Percentiles rank a stretch among this genome's conserved stretches.
phyloP scores from a whole-genome alignment of 2,888 invertebrate species.

The Pheosia tremula region DNA sequence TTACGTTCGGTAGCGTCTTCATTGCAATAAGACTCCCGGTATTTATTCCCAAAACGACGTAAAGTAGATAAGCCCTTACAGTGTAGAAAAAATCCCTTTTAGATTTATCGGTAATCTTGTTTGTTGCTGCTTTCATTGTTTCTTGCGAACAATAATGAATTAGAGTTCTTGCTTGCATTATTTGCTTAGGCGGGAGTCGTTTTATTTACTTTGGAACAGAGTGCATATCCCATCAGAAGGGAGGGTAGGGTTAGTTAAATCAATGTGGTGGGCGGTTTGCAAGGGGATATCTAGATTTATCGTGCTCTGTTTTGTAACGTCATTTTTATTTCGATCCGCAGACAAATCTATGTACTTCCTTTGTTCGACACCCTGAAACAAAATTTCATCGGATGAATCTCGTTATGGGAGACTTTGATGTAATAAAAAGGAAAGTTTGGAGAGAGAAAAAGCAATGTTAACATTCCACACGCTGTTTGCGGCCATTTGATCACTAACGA shows the following conservation, averaged over 20 bases:
- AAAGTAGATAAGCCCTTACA: slow-evolving; percentile 71
- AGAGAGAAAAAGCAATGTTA: slow-evolving; percentile 62
- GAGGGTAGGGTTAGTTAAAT: slow-evolving; percentile 71
- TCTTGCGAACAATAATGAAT: slow-evolving; percentile 66
- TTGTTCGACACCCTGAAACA: slow-evolving; percentile 45
- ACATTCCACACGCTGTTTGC: slow-evolving; percentile 65
- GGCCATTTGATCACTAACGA: slow-evolving; percentile 74
- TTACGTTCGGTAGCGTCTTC: slow-evolving; percentile 67
- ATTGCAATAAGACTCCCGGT: slow-evolving; percentile 65
- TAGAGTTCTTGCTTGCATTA: slow-evolving; percentile 66
- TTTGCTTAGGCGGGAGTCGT: slow-evolving; percentile 70
- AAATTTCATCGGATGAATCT: slow-evolving; percentile 53
- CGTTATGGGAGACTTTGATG: slow-evolving; percentile 67
- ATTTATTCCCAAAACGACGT: slow-evolving; percentile 74
- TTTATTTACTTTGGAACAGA: slow-evolving; percentile 68
- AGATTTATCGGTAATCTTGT: slow-evolving; percentile 75
- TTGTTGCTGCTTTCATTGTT: slow-evolving; percentile 76
- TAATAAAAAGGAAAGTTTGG: slow-evolving; percentile 62
- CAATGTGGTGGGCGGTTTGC: slow-evolving; percentile 68
- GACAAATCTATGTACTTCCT: slow-evolving; percentile 44
- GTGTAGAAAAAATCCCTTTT: slow-evolving; percentile 73
- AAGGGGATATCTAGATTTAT: slow-evolving; percentile 73
- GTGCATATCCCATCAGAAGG: slow-evolving; percentile 64
- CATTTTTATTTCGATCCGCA: slow-evolving; percentile 43
- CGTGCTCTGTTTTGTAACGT: slow-evolving; percentile 54